A percentile compares a stretch with the other conserved stretches of the same genome.
Conservation (phyloP, 92 coral and sea anemone genomes). For the Parazoanthus darwini region DNA sequence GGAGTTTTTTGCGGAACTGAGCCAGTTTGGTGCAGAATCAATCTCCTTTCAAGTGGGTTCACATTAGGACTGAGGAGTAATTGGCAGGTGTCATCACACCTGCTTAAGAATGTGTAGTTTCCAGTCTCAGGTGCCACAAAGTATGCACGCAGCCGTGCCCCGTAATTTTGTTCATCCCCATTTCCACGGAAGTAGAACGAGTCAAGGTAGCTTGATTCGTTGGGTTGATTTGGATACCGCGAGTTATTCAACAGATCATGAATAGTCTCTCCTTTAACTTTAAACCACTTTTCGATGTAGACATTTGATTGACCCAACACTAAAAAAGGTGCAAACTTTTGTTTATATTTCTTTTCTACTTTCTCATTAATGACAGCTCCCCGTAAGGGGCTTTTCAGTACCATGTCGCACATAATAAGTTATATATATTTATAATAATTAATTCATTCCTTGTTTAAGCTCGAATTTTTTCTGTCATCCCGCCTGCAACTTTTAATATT, state of each 20-base stretch:
- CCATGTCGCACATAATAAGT: no score
- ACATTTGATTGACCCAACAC: slow-evolving; percentile 28
- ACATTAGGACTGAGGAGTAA: slow-evolving; percentile 21
- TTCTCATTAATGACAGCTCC: no score
- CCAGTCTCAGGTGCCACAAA: slow-evolving; percentile 42
- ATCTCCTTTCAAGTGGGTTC: background rate
- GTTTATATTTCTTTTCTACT: no score
- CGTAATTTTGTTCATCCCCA: slow-evolving; percentile 1
- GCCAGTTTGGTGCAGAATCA: background rate
- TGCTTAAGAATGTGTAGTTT: slow-evolving; percentile 22
- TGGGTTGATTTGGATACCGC: background rate
- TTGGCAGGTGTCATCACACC: slow-evolving; percentile 38
- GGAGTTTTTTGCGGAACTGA: background rate
- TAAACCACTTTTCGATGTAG: slow-evolving; percentile 24
- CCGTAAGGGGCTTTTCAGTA: no score
- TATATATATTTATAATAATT: no score
- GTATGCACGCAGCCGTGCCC: slow-evolving; percentile 32
- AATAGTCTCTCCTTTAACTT: background rate
- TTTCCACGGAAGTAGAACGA: background rate
- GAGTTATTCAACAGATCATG: background rate
- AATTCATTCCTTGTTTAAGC: no score
- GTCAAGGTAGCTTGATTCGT: background rate
- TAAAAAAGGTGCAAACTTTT: background rate
- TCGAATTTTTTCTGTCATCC: no score
- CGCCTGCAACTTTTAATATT: no score